Evolutionary conservation across 2,888 invertebrate species (phyloP), one percentile per base, ranked within the genome.

Genomic region (Cancer borealis): DNA sequence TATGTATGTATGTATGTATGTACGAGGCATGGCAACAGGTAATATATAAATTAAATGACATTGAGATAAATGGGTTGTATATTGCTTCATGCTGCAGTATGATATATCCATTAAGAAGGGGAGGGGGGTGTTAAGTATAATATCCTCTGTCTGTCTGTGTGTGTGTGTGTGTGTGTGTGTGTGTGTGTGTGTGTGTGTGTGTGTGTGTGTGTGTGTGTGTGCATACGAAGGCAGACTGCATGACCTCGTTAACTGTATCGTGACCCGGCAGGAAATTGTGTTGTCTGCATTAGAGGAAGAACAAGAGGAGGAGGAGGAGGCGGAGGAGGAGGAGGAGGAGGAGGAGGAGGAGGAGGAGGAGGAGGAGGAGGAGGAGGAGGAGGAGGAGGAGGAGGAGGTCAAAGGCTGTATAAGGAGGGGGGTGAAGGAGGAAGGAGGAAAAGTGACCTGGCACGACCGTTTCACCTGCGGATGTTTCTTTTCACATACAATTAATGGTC

Each of bases 141-240:
- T 17, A 84, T 84, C 39, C 39, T 84, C 39, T 84, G 84, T 84
- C 30, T 84, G 84, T 84, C 30, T 84, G 84, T 84, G 84, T 84
- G 84, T 39, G 39, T 84, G 84, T 84, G 84, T 39, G 39, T 84
- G 84, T 84, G 30, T 39, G 39, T n/a, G n/a, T 84, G 30, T 79
- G 79, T 79, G 79, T 79, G 79, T 79, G 79, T 79, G 79, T 79
- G 79, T 79, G 79, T 79, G 79, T 79, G 79, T 79, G 79, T 66
- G 66, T 66, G 66, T 66, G 66, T 54, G 54, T 54, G 54, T 54
- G 54, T 54, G 54, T 54, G 54, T 54, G 54, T 54, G 54, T 54
- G 54, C 3, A 17, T 54, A 17, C 17, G 10, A 73, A 73, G 73
- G 8, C 73, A 73, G 73, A 79, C 79, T 30, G 30, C 4, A 84